Base-by-base conservation (phyloP, 2,888 invertebrate genomes). In the Tetragonula carbonaria region DNA sequence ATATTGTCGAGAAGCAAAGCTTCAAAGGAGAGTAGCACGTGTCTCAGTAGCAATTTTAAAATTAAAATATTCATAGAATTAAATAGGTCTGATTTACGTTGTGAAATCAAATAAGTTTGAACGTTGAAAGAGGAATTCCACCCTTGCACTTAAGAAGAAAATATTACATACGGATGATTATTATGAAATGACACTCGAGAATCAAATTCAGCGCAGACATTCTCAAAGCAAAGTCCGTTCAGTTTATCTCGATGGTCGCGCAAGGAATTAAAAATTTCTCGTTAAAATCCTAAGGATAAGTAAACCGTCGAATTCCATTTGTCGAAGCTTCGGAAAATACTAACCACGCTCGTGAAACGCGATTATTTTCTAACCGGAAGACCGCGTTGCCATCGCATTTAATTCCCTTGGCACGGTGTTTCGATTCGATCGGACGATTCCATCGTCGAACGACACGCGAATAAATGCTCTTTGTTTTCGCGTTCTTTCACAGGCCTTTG, bases 391-490 rank as follows among this genome's bases (percentile, higher is more conserved):
- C 57, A 28, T 50, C 18, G 38, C 14, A 33, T n/a, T 80, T 65
- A 55, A 57, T 63, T 50, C 65, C 18, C 50, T 62, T 21, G 21
- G 33, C 62, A 23, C 65, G 33, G 45, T 33, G 55, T 55, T 23
- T 50, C 70, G 50, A 71, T 80, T 80, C 65, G 33, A 80, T 77
- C 76, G 65, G 71, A 71, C 13, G 57, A 28, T 55, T 33, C 38
- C 18, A 14, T 55, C 66, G 23, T 28, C 74, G 51, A 66, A 45
- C 78, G 51, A 38, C 53, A 28, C 59, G 45, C 33, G 68, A 65
- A 63, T 55, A 68, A 79, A 66, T 55, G 33, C 45, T 21, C 81
- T 75, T 80, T 83, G 81, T 80, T 80, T 83, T 72, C 81, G 23
- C 67, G 57, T 63, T 70, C 74, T 50, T 79, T 38, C n/a, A 2